phyloP scores from a whole-genome alignment of 1,140 invertebrate species.

The Oedothorax gibbosus region DNA sequence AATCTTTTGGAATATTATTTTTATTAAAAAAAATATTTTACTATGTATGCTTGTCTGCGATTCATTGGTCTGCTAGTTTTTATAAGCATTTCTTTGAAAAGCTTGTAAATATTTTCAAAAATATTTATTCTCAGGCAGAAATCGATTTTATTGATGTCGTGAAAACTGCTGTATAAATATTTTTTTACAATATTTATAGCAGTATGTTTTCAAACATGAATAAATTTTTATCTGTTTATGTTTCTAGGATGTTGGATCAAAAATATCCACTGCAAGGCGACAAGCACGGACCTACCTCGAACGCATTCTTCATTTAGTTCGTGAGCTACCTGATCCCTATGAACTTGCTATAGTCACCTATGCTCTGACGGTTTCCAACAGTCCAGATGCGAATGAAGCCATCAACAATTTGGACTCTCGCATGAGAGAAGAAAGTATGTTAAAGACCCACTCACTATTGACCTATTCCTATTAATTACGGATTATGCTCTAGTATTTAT shows the following conservation, averaged over 20 bases:
- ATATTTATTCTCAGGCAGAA: too few species aligned
- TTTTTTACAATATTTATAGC: background rate
- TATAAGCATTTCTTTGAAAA: too few species aligned
- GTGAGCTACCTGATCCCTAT: slow-evolving; percentile 79
- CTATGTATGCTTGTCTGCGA: too few species aligned
- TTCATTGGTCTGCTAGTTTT: too few species aligned
- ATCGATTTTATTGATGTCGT: background rate
- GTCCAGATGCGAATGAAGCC: slow-evolving; percentile 82
- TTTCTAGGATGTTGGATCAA: slow-evolving; percentile 74
- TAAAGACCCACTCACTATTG: background rate
- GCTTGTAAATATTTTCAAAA: too few species aligned
- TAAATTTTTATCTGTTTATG: background rate
- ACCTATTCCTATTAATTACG: too few species aligned
- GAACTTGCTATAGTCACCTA: slow-evolving; percentile 89
- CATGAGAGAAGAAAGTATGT: slow-evolving; percentile 74
- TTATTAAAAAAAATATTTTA: too few species aligned
- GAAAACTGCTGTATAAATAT: background rate
- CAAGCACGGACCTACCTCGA: slow-evolving; percentile 85
- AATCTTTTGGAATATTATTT: too few species aligned
- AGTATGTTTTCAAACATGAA: background rate
- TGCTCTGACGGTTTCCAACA: slow-evolving; percentile 83
- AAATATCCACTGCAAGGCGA: slow-evolving; percentile 77
- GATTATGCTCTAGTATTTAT: too few species aligned
- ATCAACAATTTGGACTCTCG: slow-evolving; percentile 79
- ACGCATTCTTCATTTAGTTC: slow-evolving; percentile 81